Base-by-base conservation (phyloP, 2,113 vertebrate species). In the Phrynosoma platyrhinos region DNA sequence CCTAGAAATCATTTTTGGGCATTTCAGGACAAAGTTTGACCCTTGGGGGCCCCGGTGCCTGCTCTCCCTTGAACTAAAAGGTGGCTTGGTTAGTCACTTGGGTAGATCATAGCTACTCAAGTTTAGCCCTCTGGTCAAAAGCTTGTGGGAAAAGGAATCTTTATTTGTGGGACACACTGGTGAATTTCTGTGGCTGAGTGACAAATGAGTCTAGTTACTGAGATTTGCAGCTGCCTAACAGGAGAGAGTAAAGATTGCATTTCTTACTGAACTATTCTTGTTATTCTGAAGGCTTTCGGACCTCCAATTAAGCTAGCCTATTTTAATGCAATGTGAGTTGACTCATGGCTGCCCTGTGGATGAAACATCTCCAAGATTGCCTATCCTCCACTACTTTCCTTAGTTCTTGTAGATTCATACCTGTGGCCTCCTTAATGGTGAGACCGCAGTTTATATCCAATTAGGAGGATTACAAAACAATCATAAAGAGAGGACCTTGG, bases 151-250 rank as follows among this genome's bases (percentile, higher is more conserved):
- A 75, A 62, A n/a, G 76, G 53, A n/a, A 4, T 20, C 18, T 88
- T 52, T 72, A 75, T 64, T 52, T 78, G 13, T 53, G 23, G 42
- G 10, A 83, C n/a, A 71, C 12, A 21, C 64, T 86, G 42, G 36
- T 68, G 76, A 86, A 79, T 69, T 75, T 32, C 18, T 86, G 64
- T 79, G 64, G 64, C 25, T 79, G 77, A 36, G 20, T 69, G n/a
- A 58, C n/a, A 30, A 79, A 79, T 30, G 52, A 71, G 30, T 64
- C 68, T 20, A 79, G 25, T 53, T 71, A 40, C 23, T 58, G 52
- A 32, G 69, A 20, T n/a, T 72, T 81, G 53, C 62, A 12, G 53
- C 69, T 40, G 36, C 76, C 64, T 52, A 23, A 5, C 68, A 72
- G 74, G 32, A 20, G 1, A 18, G 16, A 62, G 52, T 72, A 81